Percentiles rank a stretch among this genome's conserved stretches.
phyloP scores from a whole-genome alignment of 2,113 vertebrate genomes.

The Gnathonemus echidnorhynchus region DNA sequence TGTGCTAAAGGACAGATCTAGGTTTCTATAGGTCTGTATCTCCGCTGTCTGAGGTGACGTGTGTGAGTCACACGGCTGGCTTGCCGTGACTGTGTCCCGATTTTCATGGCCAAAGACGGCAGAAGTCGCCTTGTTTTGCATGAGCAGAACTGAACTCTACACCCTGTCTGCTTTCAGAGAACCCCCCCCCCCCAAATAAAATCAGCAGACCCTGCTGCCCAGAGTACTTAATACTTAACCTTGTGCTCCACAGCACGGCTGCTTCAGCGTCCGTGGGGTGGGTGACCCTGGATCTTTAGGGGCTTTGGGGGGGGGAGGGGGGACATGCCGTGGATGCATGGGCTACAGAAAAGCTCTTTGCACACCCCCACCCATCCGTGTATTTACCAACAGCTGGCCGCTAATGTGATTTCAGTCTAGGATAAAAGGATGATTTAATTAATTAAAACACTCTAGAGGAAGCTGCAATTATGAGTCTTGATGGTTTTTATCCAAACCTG shows the following conservation, averaged over 20 bases:
- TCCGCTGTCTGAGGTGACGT: background rate
- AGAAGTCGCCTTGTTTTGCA: background rate
- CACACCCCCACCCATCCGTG: constrained; percentile 23
- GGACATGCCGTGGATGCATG: constrained; percentile 18
- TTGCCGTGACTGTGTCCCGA: background rate
- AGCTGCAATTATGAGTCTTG: constrained; percentile 42
- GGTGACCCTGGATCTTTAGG: background rate
- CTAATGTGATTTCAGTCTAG: constrained; percentile 38
- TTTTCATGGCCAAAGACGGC: background rate
- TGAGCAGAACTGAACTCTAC: background rate
- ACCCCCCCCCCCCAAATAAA: background rate
- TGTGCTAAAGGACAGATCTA: background rate
- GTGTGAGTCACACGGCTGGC: background rate
- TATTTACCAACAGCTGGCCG: constrained; percentile 39
- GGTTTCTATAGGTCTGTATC: background rate
- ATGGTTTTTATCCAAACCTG: constrained; percentile 34
- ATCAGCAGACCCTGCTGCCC: background rate
- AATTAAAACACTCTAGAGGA: constrained; percentile 43
- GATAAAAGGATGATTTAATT: constrained; percentile 44
- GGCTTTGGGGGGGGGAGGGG: background rate
- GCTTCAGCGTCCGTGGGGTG: constrained; percentile 16
- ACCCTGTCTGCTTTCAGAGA: background rate
- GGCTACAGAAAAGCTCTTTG: background rate
- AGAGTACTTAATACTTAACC: constrained; percentile 4
- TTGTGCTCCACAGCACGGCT: background rate